Conservation (phyloP, 2,797 vertebrate species). For the Malacoctenus gilli region DNA sequence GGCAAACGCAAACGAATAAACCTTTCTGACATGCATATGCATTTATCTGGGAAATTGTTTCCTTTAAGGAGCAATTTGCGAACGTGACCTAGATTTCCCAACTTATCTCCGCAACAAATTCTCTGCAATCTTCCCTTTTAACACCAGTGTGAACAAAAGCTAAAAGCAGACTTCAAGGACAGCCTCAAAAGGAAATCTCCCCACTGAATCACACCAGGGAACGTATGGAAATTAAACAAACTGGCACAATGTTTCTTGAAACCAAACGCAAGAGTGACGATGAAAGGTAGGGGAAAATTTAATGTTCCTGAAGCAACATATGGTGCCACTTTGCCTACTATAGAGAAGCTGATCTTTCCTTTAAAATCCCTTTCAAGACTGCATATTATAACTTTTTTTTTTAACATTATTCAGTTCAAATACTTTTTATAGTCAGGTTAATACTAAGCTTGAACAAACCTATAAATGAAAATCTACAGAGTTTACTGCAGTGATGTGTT, state of each 20-base stretch:
- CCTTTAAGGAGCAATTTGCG: background rate
- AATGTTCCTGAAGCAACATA: background rate
- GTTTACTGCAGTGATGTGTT: too few relatives aligned
- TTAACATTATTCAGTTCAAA: background rate
- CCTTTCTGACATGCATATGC: background rate
- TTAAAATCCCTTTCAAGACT: too few relatives aligned
- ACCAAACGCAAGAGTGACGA: background rate
- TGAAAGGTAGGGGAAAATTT: background rate
- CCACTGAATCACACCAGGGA: background rate
- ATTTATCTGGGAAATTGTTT: slow-evolving; percentile 11
- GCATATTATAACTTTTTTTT: too few relatives aligned
- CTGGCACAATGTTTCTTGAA: too few relatives aligned
- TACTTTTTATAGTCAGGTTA: background rate
- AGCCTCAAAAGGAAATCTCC: background rate
- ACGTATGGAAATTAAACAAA: background rate
- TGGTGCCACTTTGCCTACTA: too few relatives aligned
- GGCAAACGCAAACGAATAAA: background rate
- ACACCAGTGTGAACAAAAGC: background rate
- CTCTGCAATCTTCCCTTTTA: background rate
- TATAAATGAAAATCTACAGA: too few relatives aligned
- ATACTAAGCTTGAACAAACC: too few relatives aligned
- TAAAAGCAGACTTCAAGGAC: background rate
- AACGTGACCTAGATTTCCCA: slow-evolving; percentile 7
- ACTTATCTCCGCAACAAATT: slow-evolving; percentile 8
- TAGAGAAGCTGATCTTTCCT: too few relatives aligned